Evolutionary conservation across 2,888 invertebrate genomes (phyloP).

Genomic region (Noctua fimbriata): DNA sequence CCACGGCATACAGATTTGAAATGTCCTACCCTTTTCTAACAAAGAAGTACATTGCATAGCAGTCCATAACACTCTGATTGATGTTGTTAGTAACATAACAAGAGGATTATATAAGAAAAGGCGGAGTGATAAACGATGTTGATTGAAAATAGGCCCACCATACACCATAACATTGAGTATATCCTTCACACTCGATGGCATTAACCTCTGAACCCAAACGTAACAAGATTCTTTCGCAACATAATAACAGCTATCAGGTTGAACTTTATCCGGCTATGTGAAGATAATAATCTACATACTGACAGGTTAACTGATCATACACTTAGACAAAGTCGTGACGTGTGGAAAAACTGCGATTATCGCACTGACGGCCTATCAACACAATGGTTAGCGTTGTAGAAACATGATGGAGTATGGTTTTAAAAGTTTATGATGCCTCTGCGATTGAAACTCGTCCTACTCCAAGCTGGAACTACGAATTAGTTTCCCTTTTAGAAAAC

Average conservation of each 20-base stretch:
- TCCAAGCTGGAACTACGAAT: not conserved
- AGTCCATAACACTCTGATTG: not conserved
- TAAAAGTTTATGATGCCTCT: not conserved
- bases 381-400: conserved; percentile 21
- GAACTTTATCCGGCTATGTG: conserved; percentile 46
- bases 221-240: conserved; percentile 39
- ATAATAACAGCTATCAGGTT: conserved; percentile 39
- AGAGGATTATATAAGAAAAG: conserved; percentile 9
- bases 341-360: conserved; percentile 53
- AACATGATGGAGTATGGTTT: conserved; percentile 23
- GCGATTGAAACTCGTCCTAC: too few relatives aligned
- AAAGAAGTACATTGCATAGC: not conserved
- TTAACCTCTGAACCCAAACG: conserved; percentile 38
- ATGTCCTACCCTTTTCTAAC: not conserved
- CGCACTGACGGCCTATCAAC: conserved; percentile 39
- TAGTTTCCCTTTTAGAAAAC: not conserved
- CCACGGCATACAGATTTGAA: not conserved
- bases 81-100: not conserved
- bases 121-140: not conserved
- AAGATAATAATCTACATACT: conserved; percentile 62
- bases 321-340: conserved; percentile 55
- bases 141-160: not conserved
- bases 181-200: conserved; percentile 51
- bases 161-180: conserved; percentile 1
- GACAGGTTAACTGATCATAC: conserved; percentile 52